A percentile compares a stretch with the other conserved stretches of the same genome.
Conservation (phyloP, 92 coral and sea anemone species). For the Porites divaricata region DNA sequence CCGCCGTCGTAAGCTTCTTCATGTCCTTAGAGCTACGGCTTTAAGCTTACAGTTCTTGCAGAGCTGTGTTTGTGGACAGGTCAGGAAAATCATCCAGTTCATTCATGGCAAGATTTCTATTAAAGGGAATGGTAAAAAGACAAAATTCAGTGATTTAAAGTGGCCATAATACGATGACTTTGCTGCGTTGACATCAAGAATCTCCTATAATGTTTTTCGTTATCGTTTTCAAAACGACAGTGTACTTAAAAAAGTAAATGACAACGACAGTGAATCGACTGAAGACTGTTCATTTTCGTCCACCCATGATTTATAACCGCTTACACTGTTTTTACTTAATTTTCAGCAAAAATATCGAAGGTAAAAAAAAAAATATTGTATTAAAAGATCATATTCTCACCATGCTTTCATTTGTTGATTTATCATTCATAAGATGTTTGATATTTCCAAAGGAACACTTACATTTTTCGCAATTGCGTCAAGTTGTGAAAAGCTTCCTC, state of each 20-base stretch:
- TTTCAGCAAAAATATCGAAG: too few relatives aligned
- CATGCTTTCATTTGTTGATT: neutral
- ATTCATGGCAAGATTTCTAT: slow-evolving; percentile 81
- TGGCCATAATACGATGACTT: neutral
- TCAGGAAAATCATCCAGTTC: slow-evolving; percentile 83
- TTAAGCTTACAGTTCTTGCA: slow-evolving; percentile 82
- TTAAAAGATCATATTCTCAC: neutral
- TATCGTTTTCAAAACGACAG: too few relatives aligned
- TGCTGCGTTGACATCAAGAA: too few relatives aligned
- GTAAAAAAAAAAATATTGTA: too few relatives aligned
- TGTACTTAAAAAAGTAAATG: neutral
- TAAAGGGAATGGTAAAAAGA: neutral
- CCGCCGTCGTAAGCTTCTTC: too few relatives aligned
- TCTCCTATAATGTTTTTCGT: too few relatives aligned
- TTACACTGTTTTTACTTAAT: too few relatives aligned
- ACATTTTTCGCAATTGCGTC: slow-evolving; percentile 71
- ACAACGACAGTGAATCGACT: neutral
- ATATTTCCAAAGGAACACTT: slow-evolving; percentile 33
- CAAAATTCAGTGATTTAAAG: neutral
- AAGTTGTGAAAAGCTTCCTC: slow-evolving; percentile 74
- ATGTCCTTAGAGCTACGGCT: too few relatives aligned
- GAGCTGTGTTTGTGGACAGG: slow-evolving; percentile 70
- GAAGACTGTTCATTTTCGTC: too few relatives aligned
- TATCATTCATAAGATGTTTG: neutral
- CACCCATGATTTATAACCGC: too few relatives aligned